Conservation (phyloP, 2,113 vertebrate genomes). For the Istiophorus platypterus region DNA sequence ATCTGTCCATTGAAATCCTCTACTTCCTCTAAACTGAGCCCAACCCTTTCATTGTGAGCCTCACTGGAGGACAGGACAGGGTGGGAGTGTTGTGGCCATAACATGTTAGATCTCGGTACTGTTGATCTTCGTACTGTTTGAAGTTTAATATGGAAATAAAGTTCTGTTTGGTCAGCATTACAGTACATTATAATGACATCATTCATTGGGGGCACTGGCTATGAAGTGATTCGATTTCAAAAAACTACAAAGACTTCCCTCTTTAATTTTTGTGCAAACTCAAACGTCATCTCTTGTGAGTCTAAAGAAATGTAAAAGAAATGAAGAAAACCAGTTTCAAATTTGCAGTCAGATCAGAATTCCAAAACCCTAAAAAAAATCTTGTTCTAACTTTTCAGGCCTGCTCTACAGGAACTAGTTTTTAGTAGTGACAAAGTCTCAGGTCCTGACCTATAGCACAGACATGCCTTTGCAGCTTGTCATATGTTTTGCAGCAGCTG, state of each 20-base stretch:
- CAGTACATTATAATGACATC: not conserved
- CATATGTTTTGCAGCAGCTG: constrained; percentile 22
- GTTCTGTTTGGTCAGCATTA: not conserved
- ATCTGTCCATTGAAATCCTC: constrained; percentile 11
- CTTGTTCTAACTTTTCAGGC: not conserved
- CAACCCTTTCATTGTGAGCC: constrained; percentile 7
- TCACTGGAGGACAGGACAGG: not conserved
- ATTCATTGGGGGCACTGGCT: not conserved
- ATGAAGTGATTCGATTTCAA: not conserved
- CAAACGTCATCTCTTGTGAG: not conserved
- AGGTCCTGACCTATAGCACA: not conserved
- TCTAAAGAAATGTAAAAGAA: no score
- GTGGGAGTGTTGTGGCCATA: constrained; percentile 30
- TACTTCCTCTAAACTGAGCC: constrained; percentile 29
- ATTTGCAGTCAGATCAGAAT: not conserved
- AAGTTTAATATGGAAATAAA: no score
- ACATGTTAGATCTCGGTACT: constrained; percentile 22
- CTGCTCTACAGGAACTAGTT: not conserved
- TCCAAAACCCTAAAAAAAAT: not conserved
- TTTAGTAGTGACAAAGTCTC: not conserved
- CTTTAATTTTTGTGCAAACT: not conserved
- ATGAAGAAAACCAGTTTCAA: not conserved
- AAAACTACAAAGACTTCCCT: not conserved
- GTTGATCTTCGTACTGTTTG: not conserved
- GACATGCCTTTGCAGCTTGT: not conserved